Evolutionary conservation across 2,797 vertebrate species (phyloP), one percentile per base, ranked within the genome.

Genomic region (Microtus californicus): DNA sequence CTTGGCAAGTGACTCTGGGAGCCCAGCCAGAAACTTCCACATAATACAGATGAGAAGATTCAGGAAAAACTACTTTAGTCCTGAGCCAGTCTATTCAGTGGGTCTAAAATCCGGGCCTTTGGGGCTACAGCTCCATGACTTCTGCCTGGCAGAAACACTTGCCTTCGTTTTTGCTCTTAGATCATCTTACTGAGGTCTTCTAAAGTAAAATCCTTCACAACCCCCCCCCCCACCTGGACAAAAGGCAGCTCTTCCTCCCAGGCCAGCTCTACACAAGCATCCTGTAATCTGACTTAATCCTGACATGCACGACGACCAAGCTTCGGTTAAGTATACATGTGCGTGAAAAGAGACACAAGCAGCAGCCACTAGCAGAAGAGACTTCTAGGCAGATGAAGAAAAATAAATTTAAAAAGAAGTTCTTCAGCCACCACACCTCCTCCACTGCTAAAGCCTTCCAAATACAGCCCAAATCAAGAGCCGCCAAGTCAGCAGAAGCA

Each of bases 31-130:
- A n/a, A 88, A 63, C 27, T 79, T 37, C 82, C 43, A 19, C 10
- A 65, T 37, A 73, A 77, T 80, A 83, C 1, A 11, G 40, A 67
- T 59, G 63, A 97, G 63, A 81, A 14, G 27, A n/a, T 65, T 86
- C 25, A 34, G 37, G 91, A 77, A 37, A 96, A 96, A 79, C 3
- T 12, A 69, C 29, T 21, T 51, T 82, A 71, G 12, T 61, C 61
- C 74, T 85, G 6, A 13, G 77, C 67, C 17, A 87, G 13, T 80
- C 29, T 40, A 7, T 25, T 90, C 37, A 45, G 54, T 37, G 40
- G 37, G 19, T 27, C n/a, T 85, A 94, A 97, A 97, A 73, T 95
- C 37, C 80, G 86, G 54, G 51, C 76, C 80, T 95, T 90, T 90
- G 51, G 59, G 78, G 51, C 74, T 91, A 63, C 87, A 91, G 45